Evolutionary conservation across 2,113 vertebrate species (phyloP).

Genomic region (Syngnathus scovelli): DNA sequence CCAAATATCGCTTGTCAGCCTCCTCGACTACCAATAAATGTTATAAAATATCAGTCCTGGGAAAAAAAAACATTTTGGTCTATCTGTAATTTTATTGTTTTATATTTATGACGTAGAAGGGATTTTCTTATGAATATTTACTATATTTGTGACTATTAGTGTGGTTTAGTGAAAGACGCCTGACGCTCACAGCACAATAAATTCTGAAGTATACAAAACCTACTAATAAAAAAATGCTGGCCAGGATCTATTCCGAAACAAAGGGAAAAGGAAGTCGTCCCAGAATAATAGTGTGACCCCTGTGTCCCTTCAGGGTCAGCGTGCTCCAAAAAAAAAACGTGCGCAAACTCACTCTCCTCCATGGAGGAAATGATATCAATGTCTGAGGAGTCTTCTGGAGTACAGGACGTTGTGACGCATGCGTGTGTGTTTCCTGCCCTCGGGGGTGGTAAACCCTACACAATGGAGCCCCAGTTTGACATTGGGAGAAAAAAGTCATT

Average conservation of each 20-base stretch:
- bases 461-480: slow-evolving; percentile 50
- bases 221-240: not conserved
- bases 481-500: not conserved
- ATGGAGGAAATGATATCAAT: slow-evolving; percentile 53
- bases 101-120: too few relatives aligned
- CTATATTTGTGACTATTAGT: too few relatives aligned
- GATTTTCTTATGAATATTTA: too few relatives aligned
- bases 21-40: too few relatives aligned
- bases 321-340: slow-evolving; percentile 7
- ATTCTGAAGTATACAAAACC: too few relatives aligned
- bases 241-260: slow-evolving; percentile 7
- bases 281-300: slow-evolving; percentile 29
- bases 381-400: slow-evolving; percentile 36
- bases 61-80: too few relatives aligned
- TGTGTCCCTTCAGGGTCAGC: slow-evolving; percentile 38
- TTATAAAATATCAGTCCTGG: too few relatives aligned
- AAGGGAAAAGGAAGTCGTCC: slow-evolving; percentile 48
- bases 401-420: slow-evolving; percentile 26
- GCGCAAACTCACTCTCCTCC: slow-evolving; percentile 12
- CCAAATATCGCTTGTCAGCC: too few relatives aligned
- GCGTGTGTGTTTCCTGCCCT: slow-evolving; percentile 32
- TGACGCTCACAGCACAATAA: too few relatives aligned
- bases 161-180: too few relatives aligned
- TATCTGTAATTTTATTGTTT: too few relatives aligned
- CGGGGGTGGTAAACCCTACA: slow-evolving; percentile 7